These are phyloP conservation scores for Poecilia picta DNA, from an alignment of 2,797 vertebrate species.

Conservation along the genomic window DNA sequence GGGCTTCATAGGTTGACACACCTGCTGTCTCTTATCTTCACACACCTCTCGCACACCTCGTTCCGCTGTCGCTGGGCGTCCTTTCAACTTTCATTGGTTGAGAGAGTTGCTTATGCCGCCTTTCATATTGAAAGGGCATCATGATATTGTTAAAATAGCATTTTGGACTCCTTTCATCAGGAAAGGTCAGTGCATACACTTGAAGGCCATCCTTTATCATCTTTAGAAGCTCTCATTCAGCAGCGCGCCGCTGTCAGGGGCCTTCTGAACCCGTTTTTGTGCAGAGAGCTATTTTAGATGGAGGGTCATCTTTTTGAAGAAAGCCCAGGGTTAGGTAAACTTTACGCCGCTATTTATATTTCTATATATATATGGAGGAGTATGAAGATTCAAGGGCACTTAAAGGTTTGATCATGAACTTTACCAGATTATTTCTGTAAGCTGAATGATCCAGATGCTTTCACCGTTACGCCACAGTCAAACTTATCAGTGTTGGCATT, in stretches of 20 bases:
- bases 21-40: conserved; percentile 27
- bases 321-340: conserved; percentile 43
- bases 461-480: neutral
- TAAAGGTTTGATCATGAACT: conserved; percentile 17
- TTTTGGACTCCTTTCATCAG: conserved; percentile 81
- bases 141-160: conserved; percentile 84
- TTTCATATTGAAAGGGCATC: conserved; percentile 84
- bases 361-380: neutral
- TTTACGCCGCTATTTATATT: conserved; percentile 55
- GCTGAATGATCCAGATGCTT: conserved; percentile 4
- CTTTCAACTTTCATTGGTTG: conserved; percentile 63
- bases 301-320: conserved; percentile 71
- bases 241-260: conserved; percentile 63
- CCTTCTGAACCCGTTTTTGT: conserved; percentile 71
- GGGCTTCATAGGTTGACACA: conserved; percentile 27
- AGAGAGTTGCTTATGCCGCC: conserved; percentile 67
- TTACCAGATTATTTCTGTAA: conserved; percentile 18
- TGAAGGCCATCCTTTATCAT: conserved; percentile 76
- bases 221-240: conserved; percentile 72
- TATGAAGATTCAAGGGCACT: conserved; percentile 38
- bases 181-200: conserved; percentile 83
- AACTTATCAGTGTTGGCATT: neutral
- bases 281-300: conserved; percentile 69
- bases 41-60: conserved; percentile 25
- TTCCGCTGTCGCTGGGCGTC: conserved; percentile 28